phyloP scores from a whole-genome alignment of 2,888 invertebrate genomes.

The Dioctria rufipes region DNA sequence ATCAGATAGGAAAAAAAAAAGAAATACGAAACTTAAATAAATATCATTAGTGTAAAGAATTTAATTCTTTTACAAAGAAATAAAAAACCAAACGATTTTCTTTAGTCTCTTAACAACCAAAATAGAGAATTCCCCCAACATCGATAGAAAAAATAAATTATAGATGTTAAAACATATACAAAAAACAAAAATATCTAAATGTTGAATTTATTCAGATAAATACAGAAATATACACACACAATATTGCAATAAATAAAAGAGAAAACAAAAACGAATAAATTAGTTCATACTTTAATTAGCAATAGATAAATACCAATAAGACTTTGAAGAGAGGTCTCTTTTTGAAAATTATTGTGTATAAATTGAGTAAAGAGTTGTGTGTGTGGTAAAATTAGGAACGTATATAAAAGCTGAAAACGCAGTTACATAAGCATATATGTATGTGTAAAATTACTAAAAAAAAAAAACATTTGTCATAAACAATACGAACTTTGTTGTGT shows the following conservation, averaged over 20 bases:
- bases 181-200: conserved; percentile 25
- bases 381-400: conserved; percentile 18
- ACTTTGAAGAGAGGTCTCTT: not conserved
- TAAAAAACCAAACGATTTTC: conserved; percentile 16
- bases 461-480: not conserved
- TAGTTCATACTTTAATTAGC: not conserved
- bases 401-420: conserved; percentile 10
- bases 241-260: not conserved
- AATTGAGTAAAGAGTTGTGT: not conserved
- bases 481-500: conserved; percentile 41
- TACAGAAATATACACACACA: conserved; percentile 7
- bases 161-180: not conserved
- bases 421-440: too few relatives aligned
- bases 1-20: conserved; percentile 7
- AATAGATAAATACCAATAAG: not conserved
- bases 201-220: conserved; percentile 10
- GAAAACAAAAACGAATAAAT: conserved; percentile 26
- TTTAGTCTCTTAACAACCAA: not conserved
- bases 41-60: too few relatives aligned
- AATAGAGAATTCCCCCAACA: not conserved
- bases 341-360: not conserved
- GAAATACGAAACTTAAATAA: not conserved
- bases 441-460: conserved; percentile 30
- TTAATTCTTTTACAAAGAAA: not conserved
- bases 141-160: conserved; percentile 1